phyloP scores from a whole-genome alignment of 53 echinoderm and acorn worm genomes.

The Mesocentrotus franciscanus region DNA sequence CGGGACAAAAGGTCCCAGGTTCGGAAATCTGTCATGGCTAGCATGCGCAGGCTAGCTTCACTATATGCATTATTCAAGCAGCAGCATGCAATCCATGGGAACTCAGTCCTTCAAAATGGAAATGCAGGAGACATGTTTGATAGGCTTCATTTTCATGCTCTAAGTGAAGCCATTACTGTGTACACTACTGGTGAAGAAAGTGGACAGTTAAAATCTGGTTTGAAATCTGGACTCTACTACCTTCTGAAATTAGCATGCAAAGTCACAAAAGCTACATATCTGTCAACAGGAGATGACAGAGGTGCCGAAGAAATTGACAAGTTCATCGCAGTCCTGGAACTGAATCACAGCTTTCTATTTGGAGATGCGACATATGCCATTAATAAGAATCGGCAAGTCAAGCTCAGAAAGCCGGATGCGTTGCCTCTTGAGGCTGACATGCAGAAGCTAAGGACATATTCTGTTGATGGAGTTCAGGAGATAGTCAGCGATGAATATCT shows the following conservation, averaged over 20 bases:
- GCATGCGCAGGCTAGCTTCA: conserved; percentile 70
- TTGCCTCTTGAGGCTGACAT: background rate
- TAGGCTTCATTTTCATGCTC: conserved; percentile 68
- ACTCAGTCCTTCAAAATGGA: conserved; percentile 23
- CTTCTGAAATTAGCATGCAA: background rate
- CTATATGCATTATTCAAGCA: conserved; percentile 69
- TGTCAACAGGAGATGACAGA: background rate
- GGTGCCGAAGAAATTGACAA: background rate
- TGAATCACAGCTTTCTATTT: background rate
- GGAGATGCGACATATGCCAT: background rate
- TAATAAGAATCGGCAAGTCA: background rate
- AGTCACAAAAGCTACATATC: background rate
- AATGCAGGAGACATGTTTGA: conserved; percentile 75
- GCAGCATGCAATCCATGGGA: conserved; percentile 54
- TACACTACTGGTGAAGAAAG: conserved; percentile 68
- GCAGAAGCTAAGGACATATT: background rate
- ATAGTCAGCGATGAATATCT: background rate
- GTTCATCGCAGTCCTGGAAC: background rate
- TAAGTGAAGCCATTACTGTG: conserved; percentile 69
- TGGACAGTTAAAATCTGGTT: background rate
- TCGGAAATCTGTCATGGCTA: conserved; percentile 73
- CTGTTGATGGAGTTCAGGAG: background rate
- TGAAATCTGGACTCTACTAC: background rate
- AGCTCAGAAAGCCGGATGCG: background rate
- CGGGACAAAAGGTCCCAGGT: conserved; percentile 70